phyloP scores from a whole-genome alignment of 1,140 invertebrate species.

The Nasonia longicornis region DNA sequence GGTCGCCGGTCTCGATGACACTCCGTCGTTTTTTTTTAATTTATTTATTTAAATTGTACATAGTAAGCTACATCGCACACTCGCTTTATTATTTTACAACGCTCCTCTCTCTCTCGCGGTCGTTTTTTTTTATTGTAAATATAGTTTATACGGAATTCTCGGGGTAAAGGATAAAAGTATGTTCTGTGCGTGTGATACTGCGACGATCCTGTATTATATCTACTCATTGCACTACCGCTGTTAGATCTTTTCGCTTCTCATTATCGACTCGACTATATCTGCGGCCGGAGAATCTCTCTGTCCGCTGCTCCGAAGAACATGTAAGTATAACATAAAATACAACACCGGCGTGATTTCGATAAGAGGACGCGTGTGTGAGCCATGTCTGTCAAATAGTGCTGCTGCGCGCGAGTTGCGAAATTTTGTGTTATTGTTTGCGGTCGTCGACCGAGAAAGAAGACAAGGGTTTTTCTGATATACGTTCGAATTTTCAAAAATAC shows the following conservation, averaged over 20 bases:
- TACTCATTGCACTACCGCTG: too few relatives aligned
- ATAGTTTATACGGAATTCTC: background rate
- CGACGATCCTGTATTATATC: too few relatives aligned
- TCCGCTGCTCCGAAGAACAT: background rate
- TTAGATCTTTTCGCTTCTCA: background rate
- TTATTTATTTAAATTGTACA: background rate
- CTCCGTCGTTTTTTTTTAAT: background rate
- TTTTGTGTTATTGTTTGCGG: too few relatives aligned
- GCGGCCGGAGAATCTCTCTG: background rate
- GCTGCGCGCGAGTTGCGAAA: too few relatives aligned
- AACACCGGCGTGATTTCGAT: background rate
- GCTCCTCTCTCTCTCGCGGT: background rate
- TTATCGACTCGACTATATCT: background rate
- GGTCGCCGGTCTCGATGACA: background rate
- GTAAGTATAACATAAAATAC: background rate
- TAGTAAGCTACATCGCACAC: background rate
- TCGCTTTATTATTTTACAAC: background rate
- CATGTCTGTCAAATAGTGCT: too few relatives aligned
- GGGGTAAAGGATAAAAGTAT: background rate
- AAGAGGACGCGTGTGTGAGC: background rate
- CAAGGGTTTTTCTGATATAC: too few relatives aligned
- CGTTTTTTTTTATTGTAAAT: background rate
- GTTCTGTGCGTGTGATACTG: background rate
- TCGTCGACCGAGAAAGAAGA: too few relatives aligned
- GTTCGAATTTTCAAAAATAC: too few relatives aligned